Evolutionary conservation across 2,113 vertebrate species (phyloP), one percentile per base, ranked within the genome.

Genomic region (Antennarius striatus): DNA sequence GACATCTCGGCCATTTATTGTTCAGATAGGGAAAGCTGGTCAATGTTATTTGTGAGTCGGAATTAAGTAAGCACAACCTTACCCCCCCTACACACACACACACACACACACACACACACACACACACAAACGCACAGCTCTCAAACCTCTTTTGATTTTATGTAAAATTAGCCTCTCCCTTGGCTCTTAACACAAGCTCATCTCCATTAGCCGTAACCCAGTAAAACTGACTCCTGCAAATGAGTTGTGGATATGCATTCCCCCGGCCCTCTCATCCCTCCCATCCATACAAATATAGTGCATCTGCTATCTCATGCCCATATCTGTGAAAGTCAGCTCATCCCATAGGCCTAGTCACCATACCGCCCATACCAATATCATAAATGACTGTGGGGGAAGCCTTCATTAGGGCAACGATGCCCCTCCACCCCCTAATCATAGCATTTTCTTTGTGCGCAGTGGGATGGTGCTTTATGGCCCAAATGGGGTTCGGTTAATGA

Each of bases 331-430:
- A 73, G 68, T 83, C 83, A 79, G 86, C 75, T 80, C 86, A 76
- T 92, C 92, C 91, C 90, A 82, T 42, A 88, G 88, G 90, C 86
- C 84, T 77, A 82, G 84, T 88, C 90, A 89, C 89, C 77, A 84
- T 89, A 91, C 68, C 81, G 90, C 87, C 81, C 90, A 87, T 88
- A 90, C 89, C 92, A 93, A 93, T 92, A 91, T 91, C 90, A 87
- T 89, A 90, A 91, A 92, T 85, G 86, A 90, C 88, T 92, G 90
- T 83, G 81, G 89, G 89, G 90, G 83, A 86, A 86, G 75, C 82
- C 89, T 92, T 91, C 89, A 92, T 92, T 91, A 92, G 88, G 90
- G 85, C 83, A 86, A 73, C 85, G 55, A 61, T 83, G 78, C 83
- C 89, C 86, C 84, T 78, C 82, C 79, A 60, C 83, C 79, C 86